phyloP scores from a whole-genome alignment of 92 coral and sea anemone genomes.

The Isaurus tuberculatus region DNA sequence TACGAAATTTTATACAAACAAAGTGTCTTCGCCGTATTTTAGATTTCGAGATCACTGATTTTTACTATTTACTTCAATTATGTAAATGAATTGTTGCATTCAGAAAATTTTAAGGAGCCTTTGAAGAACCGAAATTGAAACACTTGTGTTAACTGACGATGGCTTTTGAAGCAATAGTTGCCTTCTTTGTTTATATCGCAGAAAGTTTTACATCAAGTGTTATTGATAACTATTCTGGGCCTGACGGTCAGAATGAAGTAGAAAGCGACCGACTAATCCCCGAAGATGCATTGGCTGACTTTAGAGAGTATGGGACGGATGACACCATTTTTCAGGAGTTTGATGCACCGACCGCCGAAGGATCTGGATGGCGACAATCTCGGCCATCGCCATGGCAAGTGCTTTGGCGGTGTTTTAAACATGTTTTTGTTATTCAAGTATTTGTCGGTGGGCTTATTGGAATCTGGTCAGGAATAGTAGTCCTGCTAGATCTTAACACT shows the following conservation, averaged over 20 bases:
- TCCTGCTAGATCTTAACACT: conserved; percentile 61
- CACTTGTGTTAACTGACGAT: no score
- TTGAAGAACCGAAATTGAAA: no score
- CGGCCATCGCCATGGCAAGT: conserved; percentile 12
- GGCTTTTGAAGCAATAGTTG: conserved; percentile 42
- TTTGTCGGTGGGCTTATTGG: conserved; percentile 41
- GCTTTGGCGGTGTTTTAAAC: conserved; percentile 32
- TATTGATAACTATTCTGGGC: conserved; percentile 46
- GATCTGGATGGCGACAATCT: conserved; percentile 9
- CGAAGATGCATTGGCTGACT: background rate
- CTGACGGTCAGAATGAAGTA: background rate
- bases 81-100: no score
- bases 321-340: conserved; percentile 39
- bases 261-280: background rate
- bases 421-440: conserved; percentile 25
- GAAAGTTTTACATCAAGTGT: conserved; percentile 63
- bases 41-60: no score
- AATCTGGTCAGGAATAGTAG: conserved; percentile 44
- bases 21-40: no score
- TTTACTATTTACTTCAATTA: no score
- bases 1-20: no score
- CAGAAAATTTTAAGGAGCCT: no score
- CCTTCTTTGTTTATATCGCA: conserved; percentile 46
- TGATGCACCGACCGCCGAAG: conserved; percentile 6
- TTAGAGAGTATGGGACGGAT: conserved; percentile 12